These are phyloP conservation scores for Rhagonycha fulva DNA, from an alignment of 2,888 invertebrate genomes.

Conservation along the genomic window DNA sequence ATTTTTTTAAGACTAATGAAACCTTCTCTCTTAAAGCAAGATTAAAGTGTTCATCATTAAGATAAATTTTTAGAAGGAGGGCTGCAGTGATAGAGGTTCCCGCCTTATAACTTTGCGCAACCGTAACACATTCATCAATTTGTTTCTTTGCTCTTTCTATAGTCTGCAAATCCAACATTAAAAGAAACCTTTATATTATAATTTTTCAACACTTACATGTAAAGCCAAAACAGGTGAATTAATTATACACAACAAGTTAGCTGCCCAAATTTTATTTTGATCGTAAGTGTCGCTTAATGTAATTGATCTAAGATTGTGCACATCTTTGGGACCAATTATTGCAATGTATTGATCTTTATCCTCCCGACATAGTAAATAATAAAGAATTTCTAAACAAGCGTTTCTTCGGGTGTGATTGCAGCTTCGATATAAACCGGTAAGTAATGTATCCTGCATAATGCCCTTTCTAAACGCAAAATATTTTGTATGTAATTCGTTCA, in stretches of 20 bases:
- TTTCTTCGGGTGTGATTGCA: constrained; percentile 67
- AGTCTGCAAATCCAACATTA: constrained; percentile 39
- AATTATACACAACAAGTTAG: constrained; percentile 59
- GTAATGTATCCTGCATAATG: constrained; percentile 49
- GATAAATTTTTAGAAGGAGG: constrained; percentile 59
- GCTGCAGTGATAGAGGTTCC: constrained; percentile 77
- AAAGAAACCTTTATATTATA: neutral
- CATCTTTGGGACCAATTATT: constrained; percentile 40
- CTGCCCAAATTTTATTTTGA: constrained; percentile 70
- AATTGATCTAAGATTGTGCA: constrained; percentile 44
- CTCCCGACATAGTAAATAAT: neutral
- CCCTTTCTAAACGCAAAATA: neutral
- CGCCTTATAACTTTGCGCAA: constrained; percentile 73
- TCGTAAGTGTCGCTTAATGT: constrained; percentile 72
- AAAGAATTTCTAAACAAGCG: constrained; percentile 62
- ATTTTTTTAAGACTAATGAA: neutral
- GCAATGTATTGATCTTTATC: constrained; percentile 39
- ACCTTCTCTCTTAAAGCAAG: neutral
- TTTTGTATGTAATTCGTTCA: neutral
- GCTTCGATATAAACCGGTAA: constrained; percentile 60
- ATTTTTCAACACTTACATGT: constrained; percentile 41
- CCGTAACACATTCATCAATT: constrained; percentile 53
- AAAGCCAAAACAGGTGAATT: constrained; percentile 48
- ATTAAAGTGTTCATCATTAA: neutral
- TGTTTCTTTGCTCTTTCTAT: constrained; percentile 41